Conservation (phyloP, 2,113 vertebrate genomes). For the Plotosus lineatus region DNA sequence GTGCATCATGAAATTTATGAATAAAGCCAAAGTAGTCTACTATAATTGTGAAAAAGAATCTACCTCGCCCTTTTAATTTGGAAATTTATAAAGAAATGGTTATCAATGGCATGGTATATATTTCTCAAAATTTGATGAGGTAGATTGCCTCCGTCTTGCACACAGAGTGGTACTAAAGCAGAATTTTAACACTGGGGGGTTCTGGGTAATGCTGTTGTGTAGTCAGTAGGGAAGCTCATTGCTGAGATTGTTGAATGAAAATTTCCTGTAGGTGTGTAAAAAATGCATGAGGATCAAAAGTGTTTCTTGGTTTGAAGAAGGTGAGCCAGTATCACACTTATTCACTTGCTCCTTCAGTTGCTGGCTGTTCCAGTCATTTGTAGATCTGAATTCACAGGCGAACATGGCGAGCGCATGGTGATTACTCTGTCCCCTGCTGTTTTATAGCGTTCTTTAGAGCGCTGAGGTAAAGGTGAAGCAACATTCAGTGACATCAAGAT, state of each 20-base stretch:
- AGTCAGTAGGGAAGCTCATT: conserved; percentile 48
- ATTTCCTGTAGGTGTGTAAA: conserved; percentile 60
- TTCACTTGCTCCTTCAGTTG: conserved; percentile 23
- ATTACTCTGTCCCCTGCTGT: conserved; percentile 27
- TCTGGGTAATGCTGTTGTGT: conserved; percentile 45
- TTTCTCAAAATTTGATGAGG: conserved; percentile 19
- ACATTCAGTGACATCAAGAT: conserved; percentile 13
- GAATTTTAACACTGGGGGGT: conserved; percentile 38
- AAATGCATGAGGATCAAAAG: conserved; percentile 61
- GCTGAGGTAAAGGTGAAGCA: conserved; percentile 1
- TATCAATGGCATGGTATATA: not conserved
- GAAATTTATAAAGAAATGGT: not conserved
- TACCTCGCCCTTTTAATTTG: not conserved
- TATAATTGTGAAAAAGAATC: not conserved
- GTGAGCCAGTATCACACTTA: conserved; percentile 58
- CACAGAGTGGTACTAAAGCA: conserved; percentile 28
- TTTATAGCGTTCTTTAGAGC: conserved; percentile 20
- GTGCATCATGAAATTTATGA: not conserved
- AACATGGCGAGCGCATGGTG: not conserved
- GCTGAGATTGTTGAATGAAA: conserved; percentile 57
- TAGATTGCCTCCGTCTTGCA: not conserved
- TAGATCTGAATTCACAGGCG: conserved; percentile 35
- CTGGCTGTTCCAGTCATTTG: conserved; percentile 27
- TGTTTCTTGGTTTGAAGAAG: conserved; percentile 50
- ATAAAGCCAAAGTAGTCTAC: not conserved